Conservation (phyloP, 2,797 vertebrate species). For the Cossypha caffra region DNA sequence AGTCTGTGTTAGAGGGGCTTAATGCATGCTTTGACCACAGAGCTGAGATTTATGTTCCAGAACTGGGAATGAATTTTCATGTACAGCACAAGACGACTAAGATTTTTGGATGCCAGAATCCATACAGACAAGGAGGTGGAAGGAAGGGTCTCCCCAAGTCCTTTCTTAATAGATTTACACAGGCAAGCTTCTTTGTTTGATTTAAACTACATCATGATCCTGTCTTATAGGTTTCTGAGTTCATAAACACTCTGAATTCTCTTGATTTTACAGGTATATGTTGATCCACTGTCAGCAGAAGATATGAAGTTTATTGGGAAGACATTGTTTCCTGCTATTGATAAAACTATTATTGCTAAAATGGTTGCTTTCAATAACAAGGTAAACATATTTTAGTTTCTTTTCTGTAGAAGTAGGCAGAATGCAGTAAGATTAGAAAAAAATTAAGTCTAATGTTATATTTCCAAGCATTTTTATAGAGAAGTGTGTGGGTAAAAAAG, state of each 20-base stretch:
- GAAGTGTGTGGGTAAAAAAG: background rate
- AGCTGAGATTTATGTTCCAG: constrained; percentile 93
- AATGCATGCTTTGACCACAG: constrained; percentile 98
- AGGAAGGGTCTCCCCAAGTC: constrained; percentile 95
- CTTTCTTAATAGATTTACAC: constrained; percentile 97
- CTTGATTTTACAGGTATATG: constrained; percentile 85
- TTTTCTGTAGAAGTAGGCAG: background rate
- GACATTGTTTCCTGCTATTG: constrained; percentile 89
- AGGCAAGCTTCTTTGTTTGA: constrained; percentile 76
- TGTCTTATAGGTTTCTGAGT: background rate
- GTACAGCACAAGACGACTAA: constrained; percentile 94
- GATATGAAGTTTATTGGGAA: constrained; percentile 94
- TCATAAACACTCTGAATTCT: background rate
- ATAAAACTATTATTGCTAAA: constrained; percentile 84
- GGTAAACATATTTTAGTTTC: constrained; percentile 69
- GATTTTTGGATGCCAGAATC: constrained; percentile 98
- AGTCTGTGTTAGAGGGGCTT: constrained; percentile 94
- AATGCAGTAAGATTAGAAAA: background rate
- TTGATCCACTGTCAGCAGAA: constrained; percentile 90
- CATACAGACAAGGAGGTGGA: constrained; percentile 94
- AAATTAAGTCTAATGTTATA: background rate
- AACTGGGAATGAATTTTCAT: constrained; percentile 91
- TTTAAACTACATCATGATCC: background rate
- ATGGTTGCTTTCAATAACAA: constrained; percentile 96
- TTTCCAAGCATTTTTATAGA: background rate